Percentiles rank a stretch among this genome's conserved stretches.
These are phyloP conservation scores for Hippocampus guttulatus DNA, from an alignment of 2,113 vertebrate species.

Conservation along the genomic window DNA sequence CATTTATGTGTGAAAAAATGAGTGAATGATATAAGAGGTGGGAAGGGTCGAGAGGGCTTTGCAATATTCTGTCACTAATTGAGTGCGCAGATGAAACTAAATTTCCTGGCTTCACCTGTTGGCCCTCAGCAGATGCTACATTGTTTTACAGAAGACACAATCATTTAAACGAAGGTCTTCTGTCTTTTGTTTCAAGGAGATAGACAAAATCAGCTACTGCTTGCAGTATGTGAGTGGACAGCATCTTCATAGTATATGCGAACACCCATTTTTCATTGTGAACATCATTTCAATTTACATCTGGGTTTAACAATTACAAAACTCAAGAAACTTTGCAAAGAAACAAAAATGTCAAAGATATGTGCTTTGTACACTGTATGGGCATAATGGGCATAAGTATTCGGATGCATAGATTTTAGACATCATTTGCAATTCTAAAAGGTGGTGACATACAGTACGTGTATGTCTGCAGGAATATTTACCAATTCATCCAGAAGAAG, in stretches of 20 bases:
- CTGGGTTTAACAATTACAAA: conserved; percentile 1
- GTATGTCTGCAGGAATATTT: neutral
- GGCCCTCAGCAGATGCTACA: neutral
- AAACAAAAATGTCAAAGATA: neutral
- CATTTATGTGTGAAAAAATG: conserved; percentile 38
- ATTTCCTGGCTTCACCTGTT: conserved; percentile 3
- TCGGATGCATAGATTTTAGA: neutral
- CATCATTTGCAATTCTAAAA: neutral
- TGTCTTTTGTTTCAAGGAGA: neutral
- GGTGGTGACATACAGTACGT: neutral
- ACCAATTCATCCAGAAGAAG: neutral
- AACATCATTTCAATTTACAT: neutral
- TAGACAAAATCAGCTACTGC: neutral
- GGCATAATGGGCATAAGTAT: neutral
- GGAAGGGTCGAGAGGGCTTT: conserved; percentile 14
- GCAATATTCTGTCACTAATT: conserved; percentile 5
- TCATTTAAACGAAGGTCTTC: neutral
- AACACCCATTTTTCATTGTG: neutral
- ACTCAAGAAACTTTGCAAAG: neutral
- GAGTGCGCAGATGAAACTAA: neutral
- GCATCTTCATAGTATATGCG: neutral
- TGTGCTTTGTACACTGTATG: neutral
- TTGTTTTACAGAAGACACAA: conserved; percentile 2
- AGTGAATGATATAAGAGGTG: conserved; percentile 28
- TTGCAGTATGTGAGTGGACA: neutral